Evolutionary conservation across 2,113 vertebrate species (phyloP).

Genomic region (Xenopus borealis): DNA sequence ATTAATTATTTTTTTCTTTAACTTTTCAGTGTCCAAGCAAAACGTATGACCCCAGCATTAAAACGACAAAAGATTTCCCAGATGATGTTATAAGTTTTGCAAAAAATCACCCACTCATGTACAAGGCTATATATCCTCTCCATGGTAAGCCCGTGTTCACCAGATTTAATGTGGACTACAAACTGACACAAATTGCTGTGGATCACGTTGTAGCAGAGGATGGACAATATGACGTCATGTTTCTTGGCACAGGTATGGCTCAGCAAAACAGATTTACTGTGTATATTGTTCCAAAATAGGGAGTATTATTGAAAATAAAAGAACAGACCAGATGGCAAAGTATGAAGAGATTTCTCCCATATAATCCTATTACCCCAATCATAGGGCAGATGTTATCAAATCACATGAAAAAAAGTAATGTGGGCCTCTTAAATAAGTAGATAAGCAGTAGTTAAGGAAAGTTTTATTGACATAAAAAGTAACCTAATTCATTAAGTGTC

Average conservation of each 20-base stretch:
- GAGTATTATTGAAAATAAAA: too few relatives aligned
- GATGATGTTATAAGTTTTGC: conserved; percentile 94
- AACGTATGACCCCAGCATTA: conserved; percentile 88
- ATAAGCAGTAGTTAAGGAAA: too few relatives aligned
- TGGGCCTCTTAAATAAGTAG: too few relatives aligned
- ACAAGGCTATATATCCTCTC: conserved; percentile 75
- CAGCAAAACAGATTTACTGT: too few relatives aligned
- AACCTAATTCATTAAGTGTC: too few relatives aligned
- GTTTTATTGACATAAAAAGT: too few relatives aligned
- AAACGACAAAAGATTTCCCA: conserved; percentile 91
- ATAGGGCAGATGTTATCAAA: too few relatives aligned
- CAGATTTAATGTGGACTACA: conserved; percentile 83
- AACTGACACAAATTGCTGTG: conserved; percentile 87
- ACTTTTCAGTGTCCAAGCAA: conserved; percentile 85
- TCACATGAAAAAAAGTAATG: too few relatives aligned
- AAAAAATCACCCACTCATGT: conserved; percentile 85
- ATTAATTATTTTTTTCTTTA: not conserved
- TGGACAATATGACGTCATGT: conserved; percentile 94
- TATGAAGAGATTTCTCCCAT: too few relatives aligned
- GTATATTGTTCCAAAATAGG: too few relatives aligned
- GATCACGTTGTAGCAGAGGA: conserved; percentile 91
- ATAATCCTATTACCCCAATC: too few relatives aligned
- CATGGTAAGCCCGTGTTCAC: conserved; percentile 82
- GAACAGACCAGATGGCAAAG: too few relatives aligned
- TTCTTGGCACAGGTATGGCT: conserved; percentile 86